Evolutionary conservation across 1,140 invertebrate species (phyloP), one percentile per base, ranked within the genome.

Genomic region (Adelges cooleyi): DNA sequence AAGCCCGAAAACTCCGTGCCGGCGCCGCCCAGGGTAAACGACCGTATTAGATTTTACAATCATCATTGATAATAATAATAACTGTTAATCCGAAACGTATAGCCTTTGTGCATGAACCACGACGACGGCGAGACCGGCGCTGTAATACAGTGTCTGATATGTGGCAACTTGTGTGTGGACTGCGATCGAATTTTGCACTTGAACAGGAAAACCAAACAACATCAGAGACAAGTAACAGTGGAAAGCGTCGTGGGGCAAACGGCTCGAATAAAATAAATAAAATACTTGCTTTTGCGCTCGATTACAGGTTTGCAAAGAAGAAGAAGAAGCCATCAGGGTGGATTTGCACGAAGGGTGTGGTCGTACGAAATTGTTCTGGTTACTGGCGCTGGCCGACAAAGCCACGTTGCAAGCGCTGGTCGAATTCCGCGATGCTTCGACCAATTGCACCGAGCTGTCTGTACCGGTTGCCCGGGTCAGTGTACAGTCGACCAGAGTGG

Each of bases 331-430:
- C 0, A 90, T 92, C 48, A 82, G 92, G 53, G 91, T 97, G 1
- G 93, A 97, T 75, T 79, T 96, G 11, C 94, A 98, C 73, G 94
- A 98, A 76, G 92, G 93, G 0, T 97, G 94, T 74, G 93, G 93
- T 0, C 80, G 94, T 52, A 94, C 89, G 0, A 98, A 98, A 73
- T 77, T 98, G 2, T 96, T 95, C 74, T 97, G 93, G 93, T 79
- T 97, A 0, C 78, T 97, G 70, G 85, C 92, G 3, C 75, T 98
- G 5, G 92, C 94, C 1, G 94, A 98, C 72, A 89, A 90, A 0
- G 84, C 87, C 66, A 96, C 92, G 0, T 76, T 98, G 2, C 97
- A 97, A 75, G 92, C 90, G 0, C 79, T 98, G 73, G 86, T 96
- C 3, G 95, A 98, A 74, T 95, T 97, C 73, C 81, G 94, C 23